Percentiles rank a stretch among this genome's conserved stretches.
These are phyloP conservation scores for Microctonus hyperodae DNA, from an alignment of 2,888 invertebrate species.

Conservation along the genomic window DNA sequence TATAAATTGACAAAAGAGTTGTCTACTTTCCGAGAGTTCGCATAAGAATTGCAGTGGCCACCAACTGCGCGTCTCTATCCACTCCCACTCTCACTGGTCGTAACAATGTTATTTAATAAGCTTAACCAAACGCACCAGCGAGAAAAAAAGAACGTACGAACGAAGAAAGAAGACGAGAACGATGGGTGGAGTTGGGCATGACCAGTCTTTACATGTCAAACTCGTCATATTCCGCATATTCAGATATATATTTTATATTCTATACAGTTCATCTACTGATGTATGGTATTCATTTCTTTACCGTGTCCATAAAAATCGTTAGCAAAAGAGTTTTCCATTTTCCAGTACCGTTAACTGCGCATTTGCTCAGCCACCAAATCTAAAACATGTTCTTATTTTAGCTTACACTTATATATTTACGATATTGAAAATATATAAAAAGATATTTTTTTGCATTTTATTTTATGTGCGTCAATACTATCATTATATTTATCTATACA, in stretches of 20 bases:
- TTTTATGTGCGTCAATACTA: too few species aligned
- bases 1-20: constrained; percentile 33
- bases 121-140: constrained; percentile 58
- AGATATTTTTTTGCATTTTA: too few species aligned
- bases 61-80: constrained; percentile 41
- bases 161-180: constrained; percentile 17
- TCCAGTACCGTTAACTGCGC: constrained; percentile 36
- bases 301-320: constrained; percentile 50
- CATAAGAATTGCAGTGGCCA: constrained; percentile 42
- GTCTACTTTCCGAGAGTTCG: constrained; percentile 30
- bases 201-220: constrained; percentile 55
- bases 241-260: constrained; percentile 24
- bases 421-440: too few species aligned
- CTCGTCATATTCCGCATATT: constrained; percentile 60
- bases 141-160: constrained; percentile 39
- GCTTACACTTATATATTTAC: constrained; percentile 38
- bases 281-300: constrained; percentile 31
- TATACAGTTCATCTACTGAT: constrained; percentile 34
- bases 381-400: constrained; percentile 26
- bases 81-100: constrained; percentile 39
- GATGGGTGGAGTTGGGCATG: constrained; percentile 27
- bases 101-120: constrained; percentile 62
- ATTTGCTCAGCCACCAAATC: constrained; percentile 6
- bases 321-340: constrained; percentile 58
- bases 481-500: too few species aligned